A percentile compares a stretch with the other conserved stretches of the same genome.
These are phyloP conservation scores for Dryas iulia DNA, from an alignment of 1,140 invertebrate species.

Conservation along the genomic window DNA sequence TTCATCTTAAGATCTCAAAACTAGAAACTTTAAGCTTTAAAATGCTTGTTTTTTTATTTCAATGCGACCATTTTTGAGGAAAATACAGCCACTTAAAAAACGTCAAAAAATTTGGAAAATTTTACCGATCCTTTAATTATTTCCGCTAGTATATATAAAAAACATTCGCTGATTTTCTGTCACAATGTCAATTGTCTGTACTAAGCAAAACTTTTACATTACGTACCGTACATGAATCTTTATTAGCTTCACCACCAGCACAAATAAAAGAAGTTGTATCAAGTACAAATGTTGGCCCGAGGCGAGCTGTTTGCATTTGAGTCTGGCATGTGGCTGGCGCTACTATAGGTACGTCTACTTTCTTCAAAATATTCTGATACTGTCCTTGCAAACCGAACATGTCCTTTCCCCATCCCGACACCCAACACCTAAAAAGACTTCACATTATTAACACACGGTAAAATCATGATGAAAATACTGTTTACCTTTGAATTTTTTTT, in stretches of 20 bases:
- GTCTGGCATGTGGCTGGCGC: constrained; percentile 83
- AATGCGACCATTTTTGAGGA: too few relatives aligned
- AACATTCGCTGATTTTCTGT: too few relatives aligned
- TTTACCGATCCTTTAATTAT: too few relatives aligned
- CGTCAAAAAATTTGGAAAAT: too few relatives aligned
- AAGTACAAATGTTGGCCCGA: constrained; percentile 83
- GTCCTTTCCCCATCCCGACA: constrained; percentile 91
- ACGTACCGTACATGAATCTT: constrained; percentile 86
- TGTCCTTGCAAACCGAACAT: constrained; percentile 84
- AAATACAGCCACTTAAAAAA: too few relatives aligned
- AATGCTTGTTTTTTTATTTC: too few relatives aligned
- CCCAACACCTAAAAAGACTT: constrained; percentile 82
- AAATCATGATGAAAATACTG: neutral
- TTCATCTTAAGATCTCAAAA: too few relatives aligned
- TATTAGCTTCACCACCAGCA: constrained; percentile 87
- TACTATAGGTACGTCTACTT: constrained; percentile 87
- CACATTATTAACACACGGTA: neutral
- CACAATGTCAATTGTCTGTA: neutral
- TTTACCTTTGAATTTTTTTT: too few relatives aligned
- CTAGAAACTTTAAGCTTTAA: too few relatives aligned
- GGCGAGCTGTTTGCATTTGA: constrained; percentile 82
- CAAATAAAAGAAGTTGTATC: constrained; percentile 86
- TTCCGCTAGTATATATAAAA: too few relatives aligned
- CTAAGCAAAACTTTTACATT: neutral
- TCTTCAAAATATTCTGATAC: constrained; percentile 85